Conservation (phyloP, 2,888 invertebrate species). For the Spicauda simplicius region DNA sequence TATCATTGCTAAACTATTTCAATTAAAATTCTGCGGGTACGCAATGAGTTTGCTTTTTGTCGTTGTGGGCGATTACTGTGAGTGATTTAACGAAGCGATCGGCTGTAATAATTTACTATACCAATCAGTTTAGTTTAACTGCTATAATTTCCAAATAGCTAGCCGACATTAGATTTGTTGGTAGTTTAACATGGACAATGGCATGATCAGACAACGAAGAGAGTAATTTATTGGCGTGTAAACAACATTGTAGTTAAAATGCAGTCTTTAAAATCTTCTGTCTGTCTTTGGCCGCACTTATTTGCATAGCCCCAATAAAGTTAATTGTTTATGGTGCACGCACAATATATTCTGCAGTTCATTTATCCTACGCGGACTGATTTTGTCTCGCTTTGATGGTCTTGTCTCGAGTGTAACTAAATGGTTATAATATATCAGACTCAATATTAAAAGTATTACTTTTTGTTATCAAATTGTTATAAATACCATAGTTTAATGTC, state of each 20-base stretch:
- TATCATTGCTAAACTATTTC: constrained; percentile 30
- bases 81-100: constrained; percentile 66
- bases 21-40: constrained; percentile 47
- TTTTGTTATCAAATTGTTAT: too few relatives aligned
- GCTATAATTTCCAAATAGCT: constrained; percentile 77
- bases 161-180: constrained; percentile 52
- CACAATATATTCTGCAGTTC: constrained; percentile 44
- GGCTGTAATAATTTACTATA: constrained; percentile 65
- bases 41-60: constrained; percentile 47
- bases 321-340: constrained; percentile 50
- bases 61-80: constrained; percentile 59
- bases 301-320: constrained; percentile 56
- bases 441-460: too few relatives aligned
- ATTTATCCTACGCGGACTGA: constrained; percentile 34
- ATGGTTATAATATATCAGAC: neutral
- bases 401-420: neutral
- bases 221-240: constrained; percentile 52
- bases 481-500: too few relatives aligned
- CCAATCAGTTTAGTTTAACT: constrained; percentile 58
- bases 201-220: constrained; percentile 40
- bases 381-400: constrained; percentile 1
- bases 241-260: constrained; percentile 54
- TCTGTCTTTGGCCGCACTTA: constrained; percentile 32
- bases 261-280: constrained; percentile 35
- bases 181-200: constrained; percentile 46